Evolutionary conservation across 2,113 vertebrate genomes (phyloP).

Genomic region (Camelus bactrianus): DNA sequence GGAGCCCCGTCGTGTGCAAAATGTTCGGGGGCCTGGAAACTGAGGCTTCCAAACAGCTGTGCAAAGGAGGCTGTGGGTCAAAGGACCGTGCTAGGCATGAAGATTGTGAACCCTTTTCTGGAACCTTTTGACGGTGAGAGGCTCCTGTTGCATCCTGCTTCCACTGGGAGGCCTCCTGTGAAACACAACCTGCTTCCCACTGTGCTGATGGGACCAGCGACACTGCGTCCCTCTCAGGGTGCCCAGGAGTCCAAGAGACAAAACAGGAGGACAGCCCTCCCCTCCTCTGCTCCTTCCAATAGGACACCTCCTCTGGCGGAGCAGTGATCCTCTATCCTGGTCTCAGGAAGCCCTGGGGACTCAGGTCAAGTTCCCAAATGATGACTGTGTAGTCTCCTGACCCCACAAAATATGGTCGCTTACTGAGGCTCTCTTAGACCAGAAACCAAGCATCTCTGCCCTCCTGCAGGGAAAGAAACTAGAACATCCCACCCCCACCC

Average conservation of each 20-base stretch:
- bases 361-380: too few species aligned
- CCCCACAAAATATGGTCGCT: fast-evolving
- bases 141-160: not conserved
- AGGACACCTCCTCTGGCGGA: not conserved
- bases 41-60: fast-evolving
- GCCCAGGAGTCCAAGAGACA: not conserved
- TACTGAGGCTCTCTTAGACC: not conserved
- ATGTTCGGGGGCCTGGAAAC: not conserved
- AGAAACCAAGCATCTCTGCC: not conserved
- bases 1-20: not conserved
- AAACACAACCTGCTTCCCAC: too few species aligned
- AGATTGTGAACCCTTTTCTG: fast-evolving
- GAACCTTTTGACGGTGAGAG: not conserved
- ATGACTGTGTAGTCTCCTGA: not conserved
- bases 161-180: fast-evolving
- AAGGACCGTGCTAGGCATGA: not conserved
- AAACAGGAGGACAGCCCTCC: not conserved
- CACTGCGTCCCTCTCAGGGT: fast-evolving
- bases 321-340: fast-evolving
- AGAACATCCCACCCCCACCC: fast-evolving
- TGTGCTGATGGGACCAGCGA: fast-evolving
- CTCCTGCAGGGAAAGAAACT: not conserved
- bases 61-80: not conserved
- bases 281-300: not conserved
- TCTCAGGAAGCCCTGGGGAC: not conserved